Percentiles rank a stretch among this genome's conserved stretches.
Evolutionary conservation across 1,140 invertebrate genomes (phyloP).

Genomic region (Platyscapa corneri): DNA sequence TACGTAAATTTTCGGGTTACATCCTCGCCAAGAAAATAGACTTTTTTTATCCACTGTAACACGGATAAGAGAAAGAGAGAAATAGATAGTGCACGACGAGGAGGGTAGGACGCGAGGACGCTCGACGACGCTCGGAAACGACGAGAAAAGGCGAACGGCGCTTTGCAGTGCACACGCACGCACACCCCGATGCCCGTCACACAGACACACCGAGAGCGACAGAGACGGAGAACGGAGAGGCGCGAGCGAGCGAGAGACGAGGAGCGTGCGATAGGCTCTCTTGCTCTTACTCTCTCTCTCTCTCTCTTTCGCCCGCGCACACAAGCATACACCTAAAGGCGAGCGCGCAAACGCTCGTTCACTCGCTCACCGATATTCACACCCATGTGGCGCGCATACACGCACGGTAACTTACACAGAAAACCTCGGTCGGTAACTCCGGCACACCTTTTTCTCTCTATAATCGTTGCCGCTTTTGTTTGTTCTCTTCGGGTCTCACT

Average conservation of each 20-base stretch:
- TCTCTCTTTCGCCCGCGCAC: not conserved
- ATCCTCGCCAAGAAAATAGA: constrained; percentile 18
- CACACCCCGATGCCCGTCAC: not conserved
- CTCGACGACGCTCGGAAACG: constrained; percentile 47
- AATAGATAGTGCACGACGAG: constrained; percentile 3
- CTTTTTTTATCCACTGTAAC: not conserved
- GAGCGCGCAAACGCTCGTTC: not conserved
- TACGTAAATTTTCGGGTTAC: constrained; percentile 10
- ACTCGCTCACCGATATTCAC: not conserved
- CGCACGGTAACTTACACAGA: not conserved
- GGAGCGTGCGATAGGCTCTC: not conserved
- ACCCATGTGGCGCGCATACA: not conserved
- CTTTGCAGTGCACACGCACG: constrained; percentile 44
- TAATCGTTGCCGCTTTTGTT: constrained; percentile 23
- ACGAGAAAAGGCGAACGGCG: constrained; percentile 43
- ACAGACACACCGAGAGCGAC: not conserved
- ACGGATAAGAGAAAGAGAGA: constrained; percentile 30
- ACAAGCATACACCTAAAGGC: not conserved
- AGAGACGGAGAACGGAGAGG: not conserved
- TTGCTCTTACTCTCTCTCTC: not conserved
- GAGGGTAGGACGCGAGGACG: constrained; percentile 31
- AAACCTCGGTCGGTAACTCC: constrained; percentile 48
- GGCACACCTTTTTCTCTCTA: constrained; percentile 43
- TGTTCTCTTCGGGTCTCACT: not conserved
- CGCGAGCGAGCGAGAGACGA: not conserved